Evolutionary conservation across 1,140 invertebrate genomes (phyloP).

Genomic region (Asobara japonica): DNA sequence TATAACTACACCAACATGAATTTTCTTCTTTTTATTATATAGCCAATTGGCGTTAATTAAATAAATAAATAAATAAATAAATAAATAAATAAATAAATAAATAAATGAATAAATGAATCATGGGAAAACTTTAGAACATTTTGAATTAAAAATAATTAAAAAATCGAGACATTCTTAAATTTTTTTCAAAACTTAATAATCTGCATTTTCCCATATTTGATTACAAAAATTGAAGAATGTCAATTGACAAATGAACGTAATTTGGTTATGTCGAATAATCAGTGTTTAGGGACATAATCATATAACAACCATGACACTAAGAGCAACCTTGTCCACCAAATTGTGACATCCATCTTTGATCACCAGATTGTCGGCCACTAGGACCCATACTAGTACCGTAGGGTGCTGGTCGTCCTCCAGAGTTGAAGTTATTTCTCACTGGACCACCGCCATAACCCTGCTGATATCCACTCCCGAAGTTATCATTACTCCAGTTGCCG

Average conservation of each 20-base stretch:
- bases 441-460: slow-evolving; percentile 79
- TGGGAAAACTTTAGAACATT: no score
- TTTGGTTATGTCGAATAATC: no score
- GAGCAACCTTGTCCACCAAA: slow-evolving; percentile 52
- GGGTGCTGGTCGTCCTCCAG: slow-evolving; percentile 71
- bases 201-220: no score
- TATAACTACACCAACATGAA: neutral
- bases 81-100: no score
- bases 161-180: neutral
- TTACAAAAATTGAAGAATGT: neutral
- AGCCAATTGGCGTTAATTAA: no score
- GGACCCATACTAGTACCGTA: slow-evolving; percentile 69
- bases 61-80: no score
- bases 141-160: neutral
- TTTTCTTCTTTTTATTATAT: no score
- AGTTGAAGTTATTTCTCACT: slow-evolving; percentile 73
- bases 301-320: no score
- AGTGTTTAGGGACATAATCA: no score
- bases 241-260: no score
- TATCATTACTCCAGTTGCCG: slow-evolving; percentile 71
- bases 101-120: no score
- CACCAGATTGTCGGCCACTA: slow-evolving; percentile 52
- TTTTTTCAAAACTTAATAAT: neutral
- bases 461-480: slow-evolving; percentile 79
- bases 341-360: slow-evolving; percentile 51